A percentile compares a stretch with the other conserved stretches of the same genome.
These are phyloP conservation scores for Leptatherina wallacei DNA, from an alignment of 2,797 vertebrate species.

Conservation along the genomic window DNA sequence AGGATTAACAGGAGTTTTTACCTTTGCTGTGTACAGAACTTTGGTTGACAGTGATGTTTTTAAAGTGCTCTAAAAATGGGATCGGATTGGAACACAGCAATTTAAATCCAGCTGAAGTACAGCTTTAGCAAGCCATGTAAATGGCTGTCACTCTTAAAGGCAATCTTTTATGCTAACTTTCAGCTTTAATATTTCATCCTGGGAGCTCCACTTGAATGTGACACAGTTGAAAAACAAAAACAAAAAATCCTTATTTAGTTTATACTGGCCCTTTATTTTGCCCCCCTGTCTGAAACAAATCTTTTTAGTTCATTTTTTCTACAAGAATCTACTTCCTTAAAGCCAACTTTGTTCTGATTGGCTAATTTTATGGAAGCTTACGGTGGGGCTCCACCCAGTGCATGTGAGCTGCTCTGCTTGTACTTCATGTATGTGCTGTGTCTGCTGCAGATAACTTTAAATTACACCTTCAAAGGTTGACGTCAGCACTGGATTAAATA, in stretches of 20 bases:
- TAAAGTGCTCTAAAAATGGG: no score
- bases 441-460: background rate
- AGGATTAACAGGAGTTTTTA: background rate
- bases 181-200: background rate
- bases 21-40: no score
- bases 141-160: background rate
- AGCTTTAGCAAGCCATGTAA: background rate
- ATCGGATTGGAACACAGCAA: background rate
- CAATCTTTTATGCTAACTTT: background rate
- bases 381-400: background rate
- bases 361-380: background rate
- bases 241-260: background rate
- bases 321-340: background rate
- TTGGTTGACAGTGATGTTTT: no score
- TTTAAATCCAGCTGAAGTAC: background rate
- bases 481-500: background rate
- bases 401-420: background rate
- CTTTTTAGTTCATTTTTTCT: background rate
- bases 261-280: background rate
- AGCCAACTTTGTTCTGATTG: background rate
- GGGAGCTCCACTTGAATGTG: background rate
- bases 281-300: background rate
- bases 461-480: background rate
- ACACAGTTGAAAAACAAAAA: background rate
- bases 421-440: background rate